Evolutionary conservation across 64 coral and sea anemone genomes (phyloP).

Genomic region (Acropora yongei): DNA sequence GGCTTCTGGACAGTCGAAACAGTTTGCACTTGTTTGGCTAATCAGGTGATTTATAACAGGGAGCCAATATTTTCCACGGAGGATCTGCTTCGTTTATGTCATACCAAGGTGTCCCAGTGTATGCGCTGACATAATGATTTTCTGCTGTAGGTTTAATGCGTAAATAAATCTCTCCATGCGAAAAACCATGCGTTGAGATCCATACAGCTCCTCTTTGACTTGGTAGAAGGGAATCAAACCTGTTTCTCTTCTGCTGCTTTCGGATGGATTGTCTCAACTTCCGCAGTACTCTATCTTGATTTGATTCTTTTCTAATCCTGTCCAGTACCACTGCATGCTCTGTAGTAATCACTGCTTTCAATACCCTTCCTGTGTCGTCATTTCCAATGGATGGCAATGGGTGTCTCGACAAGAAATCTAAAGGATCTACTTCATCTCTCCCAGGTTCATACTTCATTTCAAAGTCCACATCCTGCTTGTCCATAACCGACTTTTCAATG

Average conservation of each 20-base stretch:
- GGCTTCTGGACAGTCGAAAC: constrained; percentile 52
- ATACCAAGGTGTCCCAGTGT: constrained; percentile 28
- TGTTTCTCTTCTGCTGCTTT: constrained; percentile 25
- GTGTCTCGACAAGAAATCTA: constrained; percentile 44
- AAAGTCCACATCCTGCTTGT: constrained; percentile 67
- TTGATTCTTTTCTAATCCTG: constrained; percentile 61
- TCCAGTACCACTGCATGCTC: constrained; percentile 44
- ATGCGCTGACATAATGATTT: constrained; percentile 40
- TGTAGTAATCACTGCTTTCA: constrained; percentile 22
- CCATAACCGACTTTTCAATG: constrained; percentile 65
- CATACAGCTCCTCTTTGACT: constrained; percentile 50
- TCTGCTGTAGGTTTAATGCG: constrained; percentile 23
- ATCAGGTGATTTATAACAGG: constrained; percentile 43
- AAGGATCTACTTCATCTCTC: constrained; percentile 36
- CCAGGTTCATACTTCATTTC: constrained; percentile 57
- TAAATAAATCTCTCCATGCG: constrained; percentile 36
- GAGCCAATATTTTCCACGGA: constrained; percentile 41
- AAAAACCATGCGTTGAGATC: constrained; percentile 23
- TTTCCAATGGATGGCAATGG: constrained; percentile 12
- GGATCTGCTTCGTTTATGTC: constrained; percentile 34
- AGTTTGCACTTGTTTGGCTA: constrained; percentile 15
- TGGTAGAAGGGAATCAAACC: constrained; percentile 18
- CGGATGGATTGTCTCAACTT: constrained; percentile 33
- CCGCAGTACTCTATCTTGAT: constrained; percentile 4
- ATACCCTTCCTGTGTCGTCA: constrained; percentile 31